Percentiles rank a stretch among this genome's conserved stretches.
These are phyloP conservation scores for Isaurus tuberculatus DNA, from an alignment of 92 coral and sea anemone genomes.

Conservation along the genomic window DNA sequence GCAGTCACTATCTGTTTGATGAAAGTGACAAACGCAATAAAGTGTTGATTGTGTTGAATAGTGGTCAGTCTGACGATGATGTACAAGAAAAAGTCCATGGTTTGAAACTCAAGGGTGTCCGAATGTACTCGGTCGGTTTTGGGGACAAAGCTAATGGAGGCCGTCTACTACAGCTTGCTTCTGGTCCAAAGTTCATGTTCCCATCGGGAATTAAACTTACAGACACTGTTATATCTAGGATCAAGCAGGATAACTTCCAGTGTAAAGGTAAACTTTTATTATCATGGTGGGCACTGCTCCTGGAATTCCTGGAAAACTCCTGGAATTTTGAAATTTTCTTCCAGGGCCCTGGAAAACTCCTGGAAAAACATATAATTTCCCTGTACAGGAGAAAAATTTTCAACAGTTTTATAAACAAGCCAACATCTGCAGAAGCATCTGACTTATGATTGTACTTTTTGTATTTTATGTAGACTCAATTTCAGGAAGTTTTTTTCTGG, in stretches of 20 bases:
- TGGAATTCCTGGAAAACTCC: too few relatives aligned
- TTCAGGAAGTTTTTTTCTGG: too few relatives aligned
- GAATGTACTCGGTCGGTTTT: conserved; percentile 25
- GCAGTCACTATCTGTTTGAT: conserved; percentile 43
- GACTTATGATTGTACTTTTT: too few relatives aligned
- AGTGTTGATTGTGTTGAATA: conserved; percentile 42
- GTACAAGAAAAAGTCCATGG: conserved; percentile 20
- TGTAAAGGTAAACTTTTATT: not conserved
- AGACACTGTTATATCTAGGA: conserved; percentile 20
- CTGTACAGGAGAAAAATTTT: too few relatives aligned
- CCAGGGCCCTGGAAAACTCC: too few relatives aligned
- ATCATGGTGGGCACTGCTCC: not conserved
- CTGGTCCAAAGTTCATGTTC: conserved; percentile 43
- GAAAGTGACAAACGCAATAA: conserved; percentile 40
- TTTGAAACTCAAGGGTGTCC: conserved; percentile 25
- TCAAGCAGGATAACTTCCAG: conserved; percentile 11
- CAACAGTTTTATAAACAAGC: too few relatives aligned
- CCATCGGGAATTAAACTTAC: conserved; percentile 15
- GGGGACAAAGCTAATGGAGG: conserved; percentile 5
- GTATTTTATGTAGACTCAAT: too few relatives aligned
- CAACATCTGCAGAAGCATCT: too few relatives aligned
- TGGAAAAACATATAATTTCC: too few relatives aligned
- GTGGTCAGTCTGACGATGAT: conserved; percentile 30
- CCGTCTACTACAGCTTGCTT: conserved; percentile 24
- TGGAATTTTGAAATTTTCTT: not conserved